Evolutionary conservation across 2,113 vertebrate species (phyloP), one percentile per base, ranked within the genome.

Genomic region (Megalops atlanticus): DNA sequence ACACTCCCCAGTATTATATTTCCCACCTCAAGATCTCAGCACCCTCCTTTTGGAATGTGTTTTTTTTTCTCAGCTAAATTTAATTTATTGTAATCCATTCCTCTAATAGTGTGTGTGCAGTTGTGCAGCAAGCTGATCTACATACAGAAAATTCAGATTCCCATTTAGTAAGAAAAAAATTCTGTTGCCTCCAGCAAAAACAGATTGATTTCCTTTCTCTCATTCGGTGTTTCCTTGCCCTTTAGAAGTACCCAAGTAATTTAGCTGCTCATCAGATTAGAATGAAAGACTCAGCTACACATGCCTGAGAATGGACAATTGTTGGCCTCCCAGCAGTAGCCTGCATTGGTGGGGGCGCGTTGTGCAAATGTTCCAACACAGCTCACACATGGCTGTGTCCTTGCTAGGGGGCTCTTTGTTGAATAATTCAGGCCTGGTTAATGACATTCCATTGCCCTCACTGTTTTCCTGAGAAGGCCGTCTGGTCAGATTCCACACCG

Each of bases 401-500:
- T 58, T 24, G 24, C 49, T 64, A 24, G 8, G 41, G 18, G 38
- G 45, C 70, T 33, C 33, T 52, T 71, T 74, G 68, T 68, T 38
- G 35, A 14, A 38, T 41, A 21, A 33, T 58, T 79, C n/a, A 64
- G 24, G 5, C 47, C 43, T 52, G 31, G 21, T 80, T 27, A 74
- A 80, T 38, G 70, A 12, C 35, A 24, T 64, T 31, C n/a, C 52
- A 18, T 24, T 27, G 14, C 36, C 47, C 47, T 27, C 27, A 35
- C 31, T 75, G 36, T 11, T n/a, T 36, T 39, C 76, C 2, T 78
- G 58, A 74, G 41, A 38, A 74, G 72, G 38, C 39, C 0, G 18
- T 38, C 72, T 74, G 72, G 72, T 38, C 72, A 74, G 36, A 39
- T 39, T 74, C 33, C 71, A 74, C n/a, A 4, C 38, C 68, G 24